These are phyloP conservation scores for Reinhardtius hippoglossoides DNA, from an alignment of 2,113 vertebrate genomes.

Conservation along the genomic window DNA sequence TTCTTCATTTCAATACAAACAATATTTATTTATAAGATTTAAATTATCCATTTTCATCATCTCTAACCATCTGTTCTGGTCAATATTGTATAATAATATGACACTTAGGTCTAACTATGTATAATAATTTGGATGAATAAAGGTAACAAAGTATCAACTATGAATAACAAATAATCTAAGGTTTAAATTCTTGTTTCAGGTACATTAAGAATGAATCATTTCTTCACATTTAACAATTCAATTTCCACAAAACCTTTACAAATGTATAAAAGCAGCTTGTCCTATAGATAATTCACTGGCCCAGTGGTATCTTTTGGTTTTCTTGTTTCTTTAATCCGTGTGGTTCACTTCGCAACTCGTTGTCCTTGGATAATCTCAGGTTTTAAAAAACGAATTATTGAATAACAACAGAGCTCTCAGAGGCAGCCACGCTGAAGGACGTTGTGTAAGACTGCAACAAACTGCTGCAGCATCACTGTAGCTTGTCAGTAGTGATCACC, in stretches of 20 bases:
- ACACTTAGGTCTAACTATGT: neutral
- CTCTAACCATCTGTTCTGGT: neutral
- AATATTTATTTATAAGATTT: too few relatives aligned
- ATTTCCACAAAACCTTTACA: conserved; percentile 18
- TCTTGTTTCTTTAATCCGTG: conserved; percentile 10
- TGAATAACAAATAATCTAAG: conserved; percentile 3
- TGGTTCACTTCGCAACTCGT: conserved; percentile 23
- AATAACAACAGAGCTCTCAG: conserved; percentile 36
- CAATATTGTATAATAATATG: neutral
- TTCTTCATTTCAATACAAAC: too few relatives aligned
- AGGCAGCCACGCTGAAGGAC: conserved; percentile 46
- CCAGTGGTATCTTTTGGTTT: conserved; percentile 25
- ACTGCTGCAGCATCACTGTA: conserved; percentile 68
- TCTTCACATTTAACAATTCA: conserved; percentile 14
- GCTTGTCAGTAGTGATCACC: conserved; percentile 76
- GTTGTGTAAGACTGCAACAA: conserved; percentile 59
- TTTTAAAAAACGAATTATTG: conserved; percentile 15
- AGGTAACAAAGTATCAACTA: neutral
- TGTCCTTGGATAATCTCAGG: conserved; percentile 59
- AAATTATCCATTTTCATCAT: neutral
- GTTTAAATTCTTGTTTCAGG: neutral
- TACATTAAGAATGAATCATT: conserved; percentile 4
- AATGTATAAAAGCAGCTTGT: conserved; percentile 22
- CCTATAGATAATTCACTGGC: conserved; percentile 59
- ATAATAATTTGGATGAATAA: neutral